Base-by-base conservation (phyloP, 2,797 vertebrate species). In the Sebastes steindachneri region DNA sequence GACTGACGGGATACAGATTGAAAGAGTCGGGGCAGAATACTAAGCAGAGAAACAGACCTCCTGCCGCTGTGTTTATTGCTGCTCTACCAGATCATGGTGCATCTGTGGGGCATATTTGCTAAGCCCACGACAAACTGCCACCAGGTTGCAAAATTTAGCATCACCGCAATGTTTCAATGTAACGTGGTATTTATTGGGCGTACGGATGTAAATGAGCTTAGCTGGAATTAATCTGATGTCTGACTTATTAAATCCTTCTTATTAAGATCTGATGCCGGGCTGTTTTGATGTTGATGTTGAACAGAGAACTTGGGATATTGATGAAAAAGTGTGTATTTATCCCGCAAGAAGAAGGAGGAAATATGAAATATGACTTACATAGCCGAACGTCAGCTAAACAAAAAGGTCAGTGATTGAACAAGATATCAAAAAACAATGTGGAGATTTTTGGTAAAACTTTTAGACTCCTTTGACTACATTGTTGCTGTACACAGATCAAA, bases 1-100 rank as follows among this genome's bases (percentile, higher is more conserved):
- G 84, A 84, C 53, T 79, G 85, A 87, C 86, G 79, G 73, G 72
- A 15, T n/a, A 57, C 69, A 79, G 75, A 79, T 25, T 80, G 75
- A 73, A 75, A n/a, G 71, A 65, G 58, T 62, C n/a, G 7, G 21
- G 14, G 71, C 41, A 75, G 84, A 84, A 83, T 70, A 85, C 21
- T 31, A 74, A 86, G 58, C 73, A 77, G 60, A 73, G 41, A 67
- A 70, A 59, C 35, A 48, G n/a, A 76, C 51, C 58, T 55, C 53
- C 21, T 10, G 71, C 66, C 19, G n/a, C 73, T 60, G 57, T 35
- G 63, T 71, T 72, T 64, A 75, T 12, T 41, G 19, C 48, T 54
- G 64, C 23, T 65, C 64, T 37, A 21, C 4, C 10, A 51, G 45
- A 72, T 51, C 21, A 59, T 65, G 15, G 7, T 29, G 9, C 25